Evolutionary conservation across 2,888 invertebrate genomes (phyloP).

Genomic region (Drosophila monieri): DNA sequence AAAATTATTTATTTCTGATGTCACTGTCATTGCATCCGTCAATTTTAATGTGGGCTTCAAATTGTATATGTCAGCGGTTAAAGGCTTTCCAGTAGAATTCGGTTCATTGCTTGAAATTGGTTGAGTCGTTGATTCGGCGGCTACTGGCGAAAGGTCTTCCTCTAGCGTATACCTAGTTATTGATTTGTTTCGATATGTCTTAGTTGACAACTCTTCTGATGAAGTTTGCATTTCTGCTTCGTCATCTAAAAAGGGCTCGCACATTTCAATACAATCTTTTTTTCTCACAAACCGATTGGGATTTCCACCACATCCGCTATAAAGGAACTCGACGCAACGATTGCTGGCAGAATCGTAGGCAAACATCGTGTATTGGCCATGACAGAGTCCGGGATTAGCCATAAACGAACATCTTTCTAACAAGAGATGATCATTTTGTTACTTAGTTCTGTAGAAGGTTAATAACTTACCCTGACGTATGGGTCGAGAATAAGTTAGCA

Average conservation of each 20-base stretch:
- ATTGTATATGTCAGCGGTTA: not conserved
- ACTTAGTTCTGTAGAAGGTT: not conserved
- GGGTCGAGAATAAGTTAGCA: not conserved
- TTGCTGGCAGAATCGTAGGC: slow-evolving; percentile 29
- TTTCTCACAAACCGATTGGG: slow-evolving; percentile 46
- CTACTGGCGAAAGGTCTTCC: not conserved
- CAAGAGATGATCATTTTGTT: not conserved
- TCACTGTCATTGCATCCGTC: not conserved
- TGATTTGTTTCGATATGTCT: not conserved
- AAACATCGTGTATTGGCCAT: slow-evolving; percentile 19
- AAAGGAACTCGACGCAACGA: slow-evolving; percentile 32
- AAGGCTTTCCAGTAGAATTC: not conserved
- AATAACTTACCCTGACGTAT: not conserved
- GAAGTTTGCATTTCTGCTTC: not conserved
- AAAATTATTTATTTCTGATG: not conserved
- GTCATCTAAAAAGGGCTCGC: slow-evolving; percentile 5
- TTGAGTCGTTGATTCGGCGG: not conserved
- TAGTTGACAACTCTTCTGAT: not conserved
- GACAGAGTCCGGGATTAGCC: slow-evolving; percentile 38
- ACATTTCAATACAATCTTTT: slow-evolving; percentile 15
- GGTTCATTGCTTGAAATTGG: not conserved
- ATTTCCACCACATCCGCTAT: slow-evolving; percentile 57
- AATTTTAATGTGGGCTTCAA: not conserved
- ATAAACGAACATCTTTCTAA: slow-evolving; percentile 34
- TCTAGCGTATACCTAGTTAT: not conserved